Conservation (phyloP, 1,140 invertebrate species). For the Berghia stephanieae region DNA sequence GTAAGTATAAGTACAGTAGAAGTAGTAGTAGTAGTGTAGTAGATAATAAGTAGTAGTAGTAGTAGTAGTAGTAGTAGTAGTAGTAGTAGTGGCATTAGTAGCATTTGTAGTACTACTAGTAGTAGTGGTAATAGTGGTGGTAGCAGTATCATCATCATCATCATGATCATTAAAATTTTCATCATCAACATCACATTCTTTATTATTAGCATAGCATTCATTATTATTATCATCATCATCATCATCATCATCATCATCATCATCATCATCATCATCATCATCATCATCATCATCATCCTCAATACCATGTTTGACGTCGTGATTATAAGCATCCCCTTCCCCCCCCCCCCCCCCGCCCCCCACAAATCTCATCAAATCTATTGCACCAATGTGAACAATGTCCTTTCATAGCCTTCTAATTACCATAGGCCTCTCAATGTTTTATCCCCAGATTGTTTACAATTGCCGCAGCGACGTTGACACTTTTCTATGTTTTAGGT, state of each 20-base stretch:
- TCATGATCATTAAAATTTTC: constrained; percentile 23
- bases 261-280: constrained; percentile 31
- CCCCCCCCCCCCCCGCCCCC: background rate
- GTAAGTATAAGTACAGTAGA: background rate
- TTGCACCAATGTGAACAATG: too few relatives aligned
- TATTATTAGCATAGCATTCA: background rate
- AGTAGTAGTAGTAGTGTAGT: background rate
- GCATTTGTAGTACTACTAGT: background rate
- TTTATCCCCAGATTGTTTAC: too few relatives aligned
- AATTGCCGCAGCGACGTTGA: too few relatives aligned
- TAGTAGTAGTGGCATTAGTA: background rate
- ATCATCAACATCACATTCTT: constrained; percentile 30
- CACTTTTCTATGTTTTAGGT: too few relatives aligned
- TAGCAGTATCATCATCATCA: constrained; percentile 1
- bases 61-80: background rate
- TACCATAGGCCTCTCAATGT: too few relatives aligned
- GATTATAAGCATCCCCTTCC: background rate
- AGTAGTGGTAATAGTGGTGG: constrained; percentile 5
- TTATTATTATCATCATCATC: constrained; percentile 25
- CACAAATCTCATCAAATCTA: too few relatives aligned
- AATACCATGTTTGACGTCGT: background rate
- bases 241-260: constrained; percentile 20
- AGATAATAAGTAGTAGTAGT: background rate
- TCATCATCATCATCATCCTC: background rate
- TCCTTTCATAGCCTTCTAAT: too few relatives aligned